Evolutionary conservation across 2,888 invertebrate species (phyloP), one percentile per base, ranked within the genome.

Genomic region (Sinentomon sp.): DNA sequence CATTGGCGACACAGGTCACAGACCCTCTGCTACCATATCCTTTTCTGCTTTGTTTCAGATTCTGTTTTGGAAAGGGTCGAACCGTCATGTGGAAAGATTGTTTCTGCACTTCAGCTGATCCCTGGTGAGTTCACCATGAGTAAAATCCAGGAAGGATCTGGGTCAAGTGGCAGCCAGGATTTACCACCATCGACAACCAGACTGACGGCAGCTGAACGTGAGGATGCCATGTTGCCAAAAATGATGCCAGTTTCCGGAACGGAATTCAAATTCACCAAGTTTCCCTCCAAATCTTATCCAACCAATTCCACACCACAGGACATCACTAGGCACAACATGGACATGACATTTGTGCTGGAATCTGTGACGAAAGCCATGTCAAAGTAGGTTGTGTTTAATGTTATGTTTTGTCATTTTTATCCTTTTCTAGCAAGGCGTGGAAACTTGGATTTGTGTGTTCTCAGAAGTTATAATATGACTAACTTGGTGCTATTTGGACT

Each of bases 261-360:
- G 26, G 70, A 71, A 33, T 63, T 92, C 34, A 62, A 75, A 33
- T 75, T 85, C 43, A 70, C 74, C 10, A 50, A 59, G 40, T 63
- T 87, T 42, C 82, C 85, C 0, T 60, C 63, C 17, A 63, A 66
- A 44, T 63, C 63, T 45, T 78, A 69, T 48, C 85, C 85, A 1
- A 66, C 66, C 5, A 70, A 70, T 10, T 63, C 77, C 0, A 63
- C 68, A 3, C 77, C 87, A 1, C 60, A 70, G 22, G 75, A 89
- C 54, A 70, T 87, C 30, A 83, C 87, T 0, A 66, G 64, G 44
- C 75, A 82, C 54, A 74, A 71, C 39, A 59, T 92, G 46, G 89
- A 92, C 51, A 65, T 67, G 29, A 67, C 70, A 21, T 77, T 67
- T 51, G 60, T 64, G 3, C 53, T 78, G 36, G 65, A 73, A 36